phyloP scores from a whole-genome alignment of 2,888 invertebrate species.

The Meta bourneti region DNA sequence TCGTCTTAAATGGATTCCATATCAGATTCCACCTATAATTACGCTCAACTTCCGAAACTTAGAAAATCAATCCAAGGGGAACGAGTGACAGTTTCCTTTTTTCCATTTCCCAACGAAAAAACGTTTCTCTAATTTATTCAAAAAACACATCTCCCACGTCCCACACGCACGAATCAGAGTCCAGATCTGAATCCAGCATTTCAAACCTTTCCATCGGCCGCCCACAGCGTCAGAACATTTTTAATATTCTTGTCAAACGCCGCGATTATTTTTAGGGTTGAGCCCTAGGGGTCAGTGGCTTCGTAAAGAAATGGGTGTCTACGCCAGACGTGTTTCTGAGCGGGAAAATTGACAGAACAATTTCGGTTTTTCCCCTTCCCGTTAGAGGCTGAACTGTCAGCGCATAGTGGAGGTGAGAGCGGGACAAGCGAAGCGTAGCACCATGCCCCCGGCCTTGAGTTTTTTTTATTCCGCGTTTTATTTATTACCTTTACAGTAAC shows the following conservation, averaged over 20 bases:
- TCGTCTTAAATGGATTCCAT: no score
- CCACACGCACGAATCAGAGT: no score
- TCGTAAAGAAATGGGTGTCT: constrained; percentile 55
- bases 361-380: constrained; percentile 38
- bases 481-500: neutral
- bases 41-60: no score
- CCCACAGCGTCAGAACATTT: constrained; percentile 45
- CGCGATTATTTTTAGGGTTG: constrained; percentile 50
- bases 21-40: no score
- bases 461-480: constrained; percentile 1
- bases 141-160: no score
- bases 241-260: constrained; percentile 66
- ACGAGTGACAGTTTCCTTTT: neutral
- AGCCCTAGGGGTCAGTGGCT: constrained; percentile 52
- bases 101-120: neutral
- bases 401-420: constrained; percentile 37
- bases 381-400: constrained; percentile 41
- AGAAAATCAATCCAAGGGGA: no score
- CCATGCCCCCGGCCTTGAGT: constrained; percentile 53
- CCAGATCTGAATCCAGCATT: no score
- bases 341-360: constrained; percentile 67
- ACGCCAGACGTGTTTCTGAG: constrained; percentile 59
- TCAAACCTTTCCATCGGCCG: neutral
- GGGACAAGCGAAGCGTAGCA: constrained; percentile 49
- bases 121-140: no score